Evolutionary conservation across 2,113 vertebrate genomes (phyloP).

Genomic region (Thryonomys swinderianus): DNA sequence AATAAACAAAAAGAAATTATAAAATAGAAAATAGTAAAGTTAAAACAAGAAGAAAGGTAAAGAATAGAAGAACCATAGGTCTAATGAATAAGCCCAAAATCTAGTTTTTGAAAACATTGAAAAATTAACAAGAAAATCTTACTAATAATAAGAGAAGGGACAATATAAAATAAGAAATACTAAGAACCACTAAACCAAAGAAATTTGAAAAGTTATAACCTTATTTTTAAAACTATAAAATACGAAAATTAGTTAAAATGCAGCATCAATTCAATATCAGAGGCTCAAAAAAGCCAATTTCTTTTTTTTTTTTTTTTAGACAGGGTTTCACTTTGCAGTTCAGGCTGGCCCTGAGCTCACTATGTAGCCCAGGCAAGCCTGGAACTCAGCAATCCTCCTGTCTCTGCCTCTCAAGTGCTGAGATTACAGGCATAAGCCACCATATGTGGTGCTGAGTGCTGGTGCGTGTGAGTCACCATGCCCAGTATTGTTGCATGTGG

Average conservation of each 20-base stretch:
- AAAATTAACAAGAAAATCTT: neutral
- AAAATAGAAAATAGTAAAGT: neutral
- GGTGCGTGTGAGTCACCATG: too few relatives aligned
- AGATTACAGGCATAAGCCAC: too few relatives aligned
- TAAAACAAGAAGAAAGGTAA: neutral
- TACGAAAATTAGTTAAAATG: neutral
- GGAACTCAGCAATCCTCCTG: too few relatives aligned
- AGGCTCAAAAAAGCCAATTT: constrained; percentile 11
- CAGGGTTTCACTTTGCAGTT: too few relatives aligned
- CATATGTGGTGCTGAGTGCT: too few relatives aligned
- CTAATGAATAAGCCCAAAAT: neutral
- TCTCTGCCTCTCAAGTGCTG: too few relatives aligned
- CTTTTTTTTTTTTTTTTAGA: too few relatives aligned
- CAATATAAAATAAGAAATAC: neutral
- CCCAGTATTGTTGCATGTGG: too few relatives aligned
- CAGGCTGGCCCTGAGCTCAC: too few relatives aligned
- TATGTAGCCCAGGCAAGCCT: too few relatives aligned
- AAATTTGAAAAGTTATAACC: neutral
- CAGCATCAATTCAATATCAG: neutral
- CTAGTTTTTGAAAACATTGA: neutral
- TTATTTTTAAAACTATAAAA: neutral
- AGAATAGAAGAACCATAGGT: neutral
- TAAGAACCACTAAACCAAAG: neutral
- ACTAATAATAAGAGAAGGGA: neutral
- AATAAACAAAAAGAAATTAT: neutral